Conservation (phyloP, 1,140 invertebrate species). For the Drosophila tani region DNA sequence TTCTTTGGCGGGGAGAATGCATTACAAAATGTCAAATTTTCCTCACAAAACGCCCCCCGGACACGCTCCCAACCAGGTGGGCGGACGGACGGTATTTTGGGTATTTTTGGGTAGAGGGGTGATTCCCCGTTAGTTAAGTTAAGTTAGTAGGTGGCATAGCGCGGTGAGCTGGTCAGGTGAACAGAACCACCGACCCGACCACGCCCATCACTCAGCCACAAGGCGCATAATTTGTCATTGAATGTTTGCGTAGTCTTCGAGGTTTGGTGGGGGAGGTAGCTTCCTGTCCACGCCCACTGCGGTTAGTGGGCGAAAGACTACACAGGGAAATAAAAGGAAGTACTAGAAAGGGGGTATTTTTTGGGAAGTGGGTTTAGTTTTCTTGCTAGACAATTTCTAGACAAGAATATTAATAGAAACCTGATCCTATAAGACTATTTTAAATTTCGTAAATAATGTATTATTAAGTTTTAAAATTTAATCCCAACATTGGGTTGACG, state of each 20-base stretch:
- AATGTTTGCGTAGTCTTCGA: constrained; percentile 64
- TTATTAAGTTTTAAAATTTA: not conserved
- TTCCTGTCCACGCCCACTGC: constrained; percentile 7
- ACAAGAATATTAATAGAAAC: too few species aligned
- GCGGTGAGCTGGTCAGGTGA: constrained; percentile 49
- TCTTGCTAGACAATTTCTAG: not conserved
- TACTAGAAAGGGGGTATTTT: not conserved
- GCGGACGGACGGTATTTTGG: constrained; percentile 27
- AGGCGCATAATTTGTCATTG: constrained; percentile 80
- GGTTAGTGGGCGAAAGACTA: constrained; percentile 16
- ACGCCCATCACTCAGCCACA: constrained; percentile 62
- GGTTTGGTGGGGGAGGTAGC: not conserved
- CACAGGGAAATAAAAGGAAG: constrained; percentile 4
- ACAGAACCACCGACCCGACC: constrained; percentile 25
- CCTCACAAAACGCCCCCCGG: constrained; percentile 51
- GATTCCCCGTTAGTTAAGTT: constrained; percentile 37
- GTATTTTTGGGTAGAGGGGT: constrained; percentile 16
- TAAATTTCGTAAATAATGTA: not conserved
- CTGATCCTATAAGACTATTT: too few species aligned
- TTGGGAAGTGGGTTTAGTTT: not conserved
- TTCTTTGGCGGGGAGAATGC: constrained; percentile 48
- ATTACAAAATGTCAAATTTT: constrained; percentile 82
- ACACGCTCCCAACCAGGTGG: constrained; percentile 62
- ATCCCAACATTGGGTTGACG: rapidly evolving
- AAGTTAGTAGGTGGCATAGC: constrained; percentile 75